phyloP scores from a whole-genome alignment of 2,888 invertebrate genomes.

The Sylvicola cinctus region DNA sequence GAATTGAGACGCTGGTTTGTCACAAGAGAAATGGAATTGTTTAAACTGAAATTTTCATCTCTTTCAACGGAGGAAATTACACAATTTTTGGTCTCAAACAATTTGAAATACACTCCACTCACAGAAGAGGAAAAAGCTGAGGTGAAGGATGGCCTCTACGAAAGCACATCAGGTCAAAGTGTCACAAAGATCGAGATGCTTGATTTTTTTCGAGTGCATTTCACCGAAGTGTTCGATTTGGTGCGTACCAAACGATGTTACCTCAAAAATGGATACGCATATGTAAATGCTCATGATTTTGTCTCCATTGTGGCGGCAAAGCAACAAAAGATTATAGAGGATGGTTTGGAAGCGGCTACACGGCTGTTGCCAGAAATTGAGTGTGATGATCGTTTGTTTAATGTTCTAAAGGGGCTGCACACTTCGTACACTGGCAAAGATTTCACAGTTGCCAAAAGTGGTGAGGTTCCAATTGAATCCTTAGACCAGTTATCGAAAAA shows the following conservation, averaged over 20 bases:
- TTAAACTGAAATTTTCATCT: constrained; percentile 54
- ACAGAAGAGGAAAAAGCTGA: constrained; percentile 42
- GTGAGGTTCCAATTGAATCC: constrained; percentile 45
- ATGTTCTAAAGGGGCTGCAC: constrained; percentile 55
- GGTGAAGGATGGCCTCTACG: constrained; percentile 35
- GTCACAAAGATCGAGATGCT: constrained; percentile 35
- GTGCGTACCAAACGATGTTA: constrained; percentile 60
- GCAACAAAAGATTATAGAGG: constrained; percentile 35
- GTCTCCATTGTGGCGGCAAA: constrained; percentile 59
- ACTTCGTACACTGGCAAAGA: constrained; percentile 69
- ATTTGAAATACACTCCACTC: constrained; percentile 44
- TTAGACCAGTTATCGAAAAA: constrained; percentile 58
- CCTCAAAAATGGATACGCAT: constrained; percentile 64
- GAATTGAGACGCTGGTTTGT: constrained; percentile 78
- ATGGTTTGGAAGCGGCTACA: constrained; percentile 16
- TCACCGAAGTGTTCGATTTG: constrained; percentile 69
- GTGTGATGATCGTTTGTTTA: constrained; percentile 61
- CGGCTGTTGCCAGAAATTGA: constrained; percentile 51
- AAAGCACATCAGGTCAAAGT: constrained; percentile 33
- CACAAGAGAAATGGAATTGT: constrained; percentile 71
- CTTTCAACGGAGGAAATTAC: constrained; percentile 35
- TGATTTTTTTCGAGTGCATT: constrained; percentile 67
- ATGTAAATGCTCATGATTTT: constrained; percentile 67
- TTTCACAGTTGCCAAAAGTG: constrained; percentile 30
- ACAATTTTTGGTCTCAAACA: constrained; percentile 43